These are phyloP conservation scores for Ormyrus pomaceus DNA, from an alignment of 2,888 invertebrate genomes.

Conservation along the genomic window DNA sequence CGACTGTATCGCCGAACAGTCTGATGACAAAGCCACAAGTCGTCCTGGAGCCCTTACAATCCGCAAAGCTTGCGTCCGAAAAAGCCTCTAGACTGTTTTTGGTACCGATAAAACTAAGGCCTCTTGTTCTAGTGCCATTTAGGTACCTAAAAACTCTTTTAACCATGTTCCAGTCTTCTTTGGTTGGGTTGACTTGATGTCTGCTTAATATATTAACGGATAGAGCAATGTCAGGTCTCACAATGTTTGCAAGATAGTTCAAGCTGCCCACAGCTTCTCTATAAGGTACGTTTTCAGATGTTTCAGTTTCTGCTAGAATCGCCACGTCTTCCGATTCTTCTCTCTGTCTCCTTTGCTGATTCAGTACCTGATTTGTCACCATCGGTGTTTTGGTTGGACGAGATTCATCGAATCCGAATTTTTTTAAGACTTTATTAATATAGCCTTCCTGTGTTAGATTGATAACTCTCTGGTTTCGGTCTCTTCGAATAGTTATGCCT, in stretches of 20 bases:
- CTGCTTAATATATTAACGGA: conserved; percentile 46
- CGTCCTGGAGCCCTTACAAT: neutral
- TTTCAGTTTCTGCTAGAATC: conserved; percentile 17
- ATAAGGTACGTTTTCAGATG: neutral
- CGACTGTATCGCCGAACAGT: neutral
- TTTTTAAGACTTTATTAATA: neutral
- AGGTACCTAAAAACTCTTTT: conserved; percentile 51
- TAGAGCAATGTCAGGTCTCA: conserved; percentile 47
- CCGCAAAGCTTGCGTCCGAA: neutral
- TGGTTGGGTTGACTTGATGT: conserved; percentile 45
- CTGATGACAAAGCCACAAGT: no score
- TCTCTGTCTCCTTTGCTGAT: neutral
- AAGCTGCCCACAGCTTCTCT: conserved; percentile 10
- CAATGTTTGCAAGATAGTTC: neutral
- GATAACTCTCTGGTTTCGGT: neutral
- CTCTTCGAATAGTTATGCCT: conserved; percentile 43
- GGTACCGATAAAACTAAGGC: neutral
- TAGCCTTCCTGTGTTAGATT: neutral
- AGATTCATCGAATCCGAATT: no score
- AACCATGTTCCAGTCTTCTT: conserved; percentile 47
- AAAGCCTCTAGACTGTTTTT: neutral
- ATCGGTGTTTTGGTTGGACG: no score
- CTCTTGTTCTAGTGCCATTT: neutral
- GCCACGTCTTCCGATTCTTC: conserved; percentile 6
- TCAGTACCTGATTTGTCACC: no score